These are phyloP conservation scores for Galeruca laticollis DNA, from an alignment of 2,888 invertebrate genomes.

Conservation along the genomic window DNA sequence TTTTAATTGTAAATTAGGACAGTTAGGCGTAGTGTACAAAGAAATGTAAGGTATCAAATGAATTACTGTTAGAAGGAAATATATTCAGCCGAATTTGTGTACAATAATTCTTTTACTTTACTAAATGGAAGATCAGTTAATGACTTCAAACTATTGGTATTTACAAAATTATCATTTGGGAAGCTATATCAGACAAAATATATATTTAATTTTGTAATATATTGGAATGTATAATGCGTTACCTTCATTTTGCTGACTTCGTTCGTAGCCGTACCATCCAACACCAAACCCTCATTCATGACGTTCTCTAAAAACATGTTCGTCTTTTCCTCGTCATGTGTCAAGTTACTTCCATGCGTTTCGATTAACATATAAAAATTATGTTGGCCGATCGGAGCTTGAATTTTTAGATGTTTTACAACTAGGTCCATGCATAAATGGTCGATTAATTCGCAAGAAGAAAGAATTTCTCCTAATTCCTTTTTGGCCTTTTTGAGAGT, in stretches of 20 bases:
- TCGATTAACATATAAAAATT: conserved; percentile 90
- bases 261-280: conserved; percentile 88
- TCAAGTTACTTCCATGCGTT: conserved; percentile 86
- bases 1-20: no score
- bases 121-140: no score
- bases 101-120: no score
- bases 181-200: no score
- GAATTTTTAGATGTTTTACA: conserved; percentile 72
- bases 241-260: conserved; percentile 86
- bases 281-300: conserved; percentile 78
- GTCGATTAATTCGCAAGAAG: conserved; percentile 97
- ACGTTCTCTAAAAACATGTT: conserved; percentile 80
- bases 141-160: no score
- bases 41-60: no score
- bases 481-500: conserved; percentile 81
- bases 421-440: conserved; percentile 77
- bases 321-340: conserved; percentile 91
- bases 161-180: no score
- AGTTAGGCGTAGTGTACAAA: no score
- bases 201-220: no score
- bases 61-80: no score
- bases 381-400: conserved; percentile 74
- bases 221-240: no score
- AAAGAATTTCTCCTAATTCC: conserved; percentile 88
- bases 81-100: no score